A percentile compares a stretch with the other conserved stretches of the same genome.
phyloP scores from a whole-genome alignment of 2,113 vertebrate genomes.

The Origma solitaria region DNA sequence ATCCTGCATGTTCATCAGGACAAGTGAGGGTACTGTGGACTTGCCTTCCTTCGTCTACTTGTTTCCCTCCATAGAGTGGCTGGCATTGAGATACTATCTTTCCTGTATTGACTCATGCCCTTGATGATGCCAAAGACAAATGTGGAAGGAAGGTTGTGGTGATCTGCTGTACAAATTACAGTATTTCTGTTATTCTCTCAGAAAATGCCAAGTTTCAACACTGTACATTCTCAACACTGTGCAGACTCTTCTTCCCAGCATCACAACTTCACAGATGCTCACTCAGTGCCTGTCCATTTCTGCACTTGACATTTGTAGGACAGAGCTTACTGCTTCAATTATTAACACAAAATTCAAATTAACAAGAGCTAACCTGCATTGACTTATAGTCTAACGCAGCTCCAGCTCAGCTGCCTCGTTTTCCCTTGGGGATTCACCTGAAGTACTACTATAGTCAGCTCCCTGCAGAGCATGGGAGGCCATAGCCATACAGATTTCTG shows the following conservation, averaged over 20 bases:
- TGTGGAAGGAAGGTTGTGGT: background rate
- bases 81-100: background rate
- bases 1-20: background rate
- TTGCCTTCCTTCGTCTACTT: background rate
- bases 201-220: background rate
- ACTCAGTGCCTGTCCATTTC: background rate
- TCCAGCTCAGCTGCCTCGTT: background rate
- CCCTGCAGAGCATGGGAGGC: background rate
- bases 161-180: fast-evolving
- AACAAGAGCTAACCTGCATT: background rate
- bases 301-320: background rate
- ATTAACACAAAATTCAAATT: background rate
- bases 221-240: background rate
- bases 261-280: background rate
- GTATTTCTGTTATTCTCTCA: background rate
- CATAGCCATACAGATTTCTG: background rate
- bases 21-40: background rate
- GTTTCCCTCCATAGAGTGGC: background rate
- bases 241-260: background rate
- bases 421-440: background rate
- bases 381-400: background rate
- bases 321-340: background rate
- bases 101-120: background rate
- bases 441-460: background rate
- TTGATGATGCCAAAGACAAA: background rate